Percentiles rank a stretch among this genome's conserved stretches.
Evolutionary conservation across 2,888 invertebrate species (phyloP).

Genomic region (Panopea generosa): DNA sequence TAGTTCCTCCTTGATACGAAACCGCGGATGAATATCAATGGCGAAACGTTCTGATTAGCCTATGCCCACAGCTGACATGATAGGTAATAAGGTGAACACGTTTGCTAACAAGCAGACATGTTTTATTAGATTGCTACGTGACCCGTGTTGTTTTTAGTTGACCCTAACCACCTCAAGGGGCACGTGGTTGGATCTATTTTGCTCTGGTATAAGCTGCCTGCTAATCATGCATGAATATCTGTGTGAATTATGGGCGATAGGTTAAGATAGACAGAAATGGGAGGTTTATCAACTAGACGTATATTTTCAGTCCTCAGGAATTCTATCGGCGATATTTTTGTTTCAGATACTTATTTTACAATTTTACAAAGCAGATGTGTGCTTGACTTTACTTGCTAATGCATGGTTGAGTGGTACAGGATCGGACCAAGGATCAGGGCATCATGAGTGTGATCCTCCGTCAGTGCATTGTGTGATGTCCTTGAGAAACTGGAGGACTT

Average conservation of each 20-base stretch:
- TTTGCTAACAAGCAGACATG: slow-evolving; percentile 51
- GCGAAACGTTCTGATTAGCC: slow-evolving; percentile 16
- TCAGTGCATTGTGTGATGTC: no score
- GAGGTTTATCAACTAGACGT: slow-evolving; percentile 33
- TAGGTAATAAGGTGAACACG: slow-evolving; percentile 55
- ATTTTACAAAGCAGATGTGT: no score
- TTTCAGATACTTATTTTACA: no score
- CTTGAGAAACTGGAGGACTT: no score
- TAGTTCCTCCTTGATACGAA: slow-evolving; percentile 45
- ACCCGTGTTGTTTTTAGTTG: slow-evolving; percentile 49
- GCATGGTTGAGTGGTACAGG: no score
- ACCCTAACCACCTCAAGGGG: slow-evolving; percentile 54
- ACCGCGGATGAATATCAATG: slow-evolving; percentile 43
- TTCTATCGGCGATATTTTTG: no score
- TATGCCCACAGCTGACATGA: slow-evolving; percentile 25
- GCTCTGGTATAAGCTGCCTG: slow-evolving; percentile 35
- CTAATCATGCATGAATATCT: slow-evolving; percentile 59
- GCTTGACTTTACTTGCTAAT: no score
- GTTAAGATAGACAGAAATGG: slow-evolving; percentile 28
- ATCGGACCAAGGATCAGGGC: no score
- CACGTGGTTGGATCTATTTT: slow-evolving; percentile 43
- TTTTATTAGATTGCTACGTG: slow-evolving; percentile 58
- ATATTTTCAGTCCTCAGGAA: no score
- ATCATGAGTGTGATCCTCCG: no score
- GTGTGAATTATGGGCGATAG: slow-evolving; percentile 44